A percentile compares a stretch with the other conserved stretches of the same genome.
phyloP scores from a whole-genome alignment of 2,113 vertebrate genomes.

The Peromyscus maniculatus region DNA sequence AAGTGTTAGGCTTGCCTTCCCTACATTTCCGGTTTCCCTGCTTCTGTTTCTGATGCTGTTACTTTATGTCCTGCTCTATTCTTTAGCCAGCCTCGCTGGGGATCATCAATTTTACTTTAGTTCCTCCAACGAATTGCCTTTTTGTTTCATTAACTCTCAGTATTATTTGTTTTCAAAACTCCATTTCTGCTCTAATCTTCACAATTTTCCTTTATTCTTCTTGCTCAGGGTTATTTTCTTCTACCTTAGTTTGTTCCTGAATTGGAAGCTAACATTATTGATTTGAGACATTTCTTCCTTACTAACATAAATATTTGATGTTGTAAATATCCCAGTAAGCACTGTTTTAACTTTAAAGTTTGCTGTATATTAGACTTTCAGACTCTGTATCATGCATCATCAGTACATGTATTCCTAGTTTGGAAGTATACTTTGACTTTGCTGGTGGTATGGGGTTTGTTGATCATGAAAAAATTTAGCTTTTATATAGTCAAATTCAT shows the following conservation, averaged over 20 bases:
- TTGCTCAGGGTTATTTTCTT: slow-evolving; percentile 52
- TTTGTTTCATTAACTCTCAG: slow-evolving; percentile 13
- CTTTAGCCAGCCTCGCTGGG: neutral
- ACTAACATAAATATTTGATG: slow-evolving; percentile 75
- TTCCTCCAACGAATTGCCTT: neutral
- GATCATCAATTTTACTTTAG: neutral
- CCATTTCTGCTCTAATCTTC: slow-evolving; percentile 18
- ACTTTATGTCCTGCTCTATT: neutral
- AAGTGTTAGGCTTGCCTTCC: neutral
- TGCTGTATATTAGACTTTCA: slow-evolving; percentile 45
- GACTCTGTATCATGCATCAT: neutral
- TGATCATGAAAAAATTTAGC: neutral
- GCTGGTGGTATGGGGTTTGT: neutral
- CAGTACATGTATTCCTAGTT: neutral
- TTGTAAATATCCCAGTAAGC: slow-evolving; percentile 23
- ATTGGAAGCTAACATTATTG: slow-evolving; percentile 63
- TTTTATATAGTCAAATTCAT: slow-evolving; percentile 12
- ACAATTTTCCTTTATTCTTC: slow-evolving; percentile 28
- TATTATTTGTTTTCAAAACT: slow-evolving; percentile 15
- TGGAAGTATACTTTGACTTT: slow-evolving; percentile 17
- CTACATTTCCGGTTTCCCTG: neutral
- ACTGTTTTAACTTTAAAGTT: slow-evolving; percentile 39
- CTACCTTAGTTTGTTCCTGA: slow-evolving; percentile 40
- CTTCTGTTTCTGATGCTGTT: neutral
- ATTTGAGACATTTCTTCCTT: slow-evolving; percentile 62